A percentile compares a stretch with the other conserved stretches of the same genome.
These are phyloP conservation scores for Acanthopagrus latus DNA, from an alignment of 2,797 vertebrate species.

Conservation along the genomic window DNA sequence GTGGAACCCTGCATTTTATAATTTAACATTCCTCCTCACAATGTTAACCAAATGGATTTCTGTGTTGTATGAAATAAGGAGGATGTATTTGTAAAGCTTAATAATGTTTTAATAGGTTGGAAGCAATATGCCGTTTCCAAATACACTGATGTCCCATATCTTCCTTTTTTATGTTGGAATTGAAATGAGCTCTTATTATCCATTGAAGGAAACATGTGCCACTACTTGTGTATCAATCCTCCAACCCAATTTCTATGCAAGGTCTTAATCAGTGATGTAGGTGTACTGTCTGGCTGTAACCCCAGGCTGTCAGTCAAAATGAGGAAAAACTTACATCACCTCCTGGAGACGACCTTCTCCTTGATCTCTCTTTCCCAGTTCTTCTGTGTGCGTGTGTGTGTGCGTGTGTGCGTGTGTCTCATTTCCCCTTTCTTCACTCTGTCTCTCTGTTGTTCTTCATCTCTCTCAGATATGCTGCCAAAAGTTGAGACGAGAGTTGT, in stretches of 20 bases:
- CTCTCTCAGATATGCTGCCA: conserved; percentile 89
- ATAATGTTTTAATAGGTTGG: background rate
- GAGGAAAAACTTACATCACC: conserved; percentile 10
- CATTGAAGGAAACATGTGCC: background rate
- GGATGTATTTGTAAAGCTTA: background rate
- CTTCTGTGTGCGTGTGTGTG: background rate
- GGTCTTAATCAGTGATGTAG: background rate
- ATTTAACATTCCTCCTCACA: background rate
- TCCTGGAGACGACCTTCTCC: conserved; percentile 1
- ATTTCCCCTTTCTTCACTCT: background rate
- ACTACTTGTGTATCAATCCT: background rate
- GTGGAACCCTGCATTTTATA: background rate
- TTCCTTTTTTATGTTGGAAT: background rate
- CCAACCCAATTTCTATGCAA: background rate
- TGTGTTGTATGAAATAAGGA: background rate
- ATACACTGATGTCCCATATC: background rate
- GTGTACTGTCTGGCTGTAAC: conserved; percentile 9
- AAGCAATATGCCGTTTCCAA: background rate
- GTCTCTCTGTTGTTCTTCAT: conserved; percentile 27
- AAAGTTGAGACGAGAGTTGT: conserved; percentile 93
- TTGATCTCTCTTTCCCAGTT: conserved; percentile 7
- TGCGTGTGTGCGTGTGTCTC: background rate
- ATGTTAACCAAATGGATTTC: background rate
- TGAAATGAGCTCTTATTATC: background rate
- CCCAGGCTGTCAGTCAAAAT: conserved; percentile 35